Conservation (phyloP, 2,797 vertebrate genomes). For the Antrozous pallidus region DNA sequence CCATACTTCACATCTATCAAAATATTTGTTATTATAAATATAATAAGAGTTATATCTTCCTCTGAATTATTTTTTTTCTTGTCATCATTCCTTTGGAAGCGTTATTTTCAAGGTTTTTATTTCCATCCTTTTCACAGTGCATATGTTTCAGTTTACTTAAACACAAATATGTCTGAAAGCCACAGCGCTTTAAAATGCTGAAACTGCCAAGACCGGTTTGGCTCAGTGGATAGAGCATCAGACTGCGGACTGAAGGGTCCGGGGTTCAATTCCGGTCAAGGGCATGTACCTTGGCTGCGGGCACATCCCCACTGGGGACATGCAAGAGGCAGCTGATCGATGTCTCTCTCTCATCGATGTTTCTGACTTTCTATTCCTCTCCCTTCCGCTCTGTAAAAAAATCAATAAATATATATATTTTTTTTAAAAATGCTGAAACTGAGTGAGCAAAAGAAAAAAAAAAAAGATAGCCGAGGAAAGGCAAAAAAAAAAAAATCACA, state of each 20-base stretch:
- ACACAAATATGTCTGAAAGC: constrained; percentile 43
- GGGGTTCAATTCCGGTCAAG: no score
- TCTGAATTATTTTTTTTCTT: constrained; percentile 18
- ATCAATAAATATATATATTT: no score
- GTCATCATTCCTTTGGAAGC: constrained; percentile 38
- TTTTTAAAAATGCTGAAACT: constrained; percentile 50
- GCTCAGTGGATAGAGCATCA: no score
- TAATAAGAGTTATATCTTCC: constrained; percentile 35
- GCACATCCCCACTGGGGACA: no score
- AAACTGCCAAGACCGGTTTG: no score
- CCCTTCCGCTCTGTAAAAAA: no score
- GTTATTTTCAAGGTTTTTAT: constrained; percentile 53
- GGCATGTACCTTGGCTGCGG: no score
- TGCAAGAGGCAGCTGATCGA: no score
- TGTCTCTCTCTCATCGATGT: no score
- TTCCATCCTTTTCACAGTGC: constrained; percentile 4
- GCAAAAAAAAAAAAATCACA: not conserved
- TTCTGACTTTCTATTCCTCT: no score
- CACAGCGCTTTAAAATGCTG: constrained; percentile 42
- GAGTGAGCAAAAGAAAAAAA: not conserved
- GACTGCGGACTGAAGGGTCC: no score
- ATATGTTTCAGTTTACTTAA: constrained; percentile 51
- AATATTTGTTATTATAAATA: constrained; percentile 63
- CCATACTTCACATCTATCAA: constrained; percentile 40
- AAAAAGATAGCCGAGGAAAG: not conserved